These are phyloP conservation scores for Hippocampus abdominalis DNA, from an alignment of 2,113 vertebrate genomes.

Conservation along the genomic window DNA sequence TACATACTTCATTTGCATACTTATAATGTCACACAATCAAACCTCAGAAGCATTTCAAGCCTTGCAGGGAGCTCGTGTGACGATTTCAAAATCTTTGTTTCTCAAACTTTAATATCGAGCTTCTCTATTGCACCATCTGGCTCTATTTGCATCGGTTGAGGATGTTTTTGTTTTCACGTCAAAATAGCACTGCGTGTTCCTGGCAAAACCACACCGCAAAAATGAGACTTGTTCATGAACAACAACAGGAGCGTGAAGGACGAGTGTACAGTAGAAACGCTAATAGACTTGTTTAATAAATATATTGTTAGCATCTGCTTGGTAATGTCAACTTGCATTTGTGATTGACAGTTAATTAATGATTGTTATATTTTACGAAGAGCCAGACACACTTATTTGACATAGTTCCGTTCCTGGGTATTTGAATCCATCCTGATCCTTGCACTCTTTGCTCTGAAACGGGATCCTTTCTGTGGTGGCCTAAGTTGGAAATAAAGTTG, in stretches of 20 bases:
- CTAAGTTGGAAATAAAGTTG: no score
- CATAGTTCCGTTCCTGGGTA: no score
- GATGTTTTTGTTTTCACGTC: not conserved
- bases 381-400: no score
- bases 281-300: no score
- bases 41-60: slow-evolving; percentile 42
- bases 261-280: no score
- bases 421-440: no score
- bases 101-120: not conserved
- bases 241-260: not conserved
- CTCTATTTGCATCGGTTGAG: not conserved
- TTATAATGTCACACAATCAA: slow-evolving; percentile 56
- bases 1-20: slow-evolving; percentile 66
- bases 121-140: not conserved
- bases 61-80: slow-evolving; percentile 15
- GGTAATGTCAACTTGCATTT: no score
- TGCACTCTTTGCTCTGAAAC: no score
- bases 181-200: not conserved
- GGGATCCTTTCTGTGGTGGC: no score
- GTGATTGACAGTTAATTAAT: no score
- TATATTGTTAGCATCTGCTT: no score
- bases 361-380: no score
- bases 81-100: slow-evolving; percentile 17
- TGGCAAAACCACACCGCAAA: not conserved
- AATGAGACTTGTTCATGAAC: not conserved